Base-by-base conservation (phyloP, 1,140 invertebrate species). In the Drosophila chauvacae region DNA sequence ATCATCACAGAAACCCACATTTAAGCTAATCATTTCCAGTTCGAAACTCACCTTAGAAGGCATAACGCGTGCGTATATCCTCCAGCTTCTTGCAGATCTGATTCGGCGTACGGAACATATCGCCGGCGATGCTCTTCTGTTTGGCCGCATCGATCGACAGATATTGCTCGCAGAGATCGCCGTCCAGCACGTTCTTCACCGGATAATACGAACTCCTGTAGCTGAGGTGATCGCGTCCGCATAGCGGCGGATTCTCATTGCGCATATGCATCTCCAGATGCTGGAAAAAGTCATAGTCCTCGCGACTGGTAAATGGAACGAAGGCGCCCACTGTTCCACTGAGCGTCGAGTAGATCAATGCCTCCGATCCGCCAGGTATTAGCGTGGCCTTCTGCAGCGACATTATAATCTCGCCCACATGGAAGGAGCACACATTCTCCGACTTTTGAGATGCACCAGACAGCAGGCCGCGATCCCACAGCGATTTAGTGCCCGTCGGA, bases 251-350 rank as follows among this genome's bases (percentile, higher is more conserved):
- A 93, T 99, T 97, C 93, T 99, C 98, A 53, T 97, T 97, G 45
- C 99, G 94, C 98, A 99, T 98, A 92, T 99, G 98, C 99, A 99
- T 99, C 93, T 99, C 99, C 57, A 99, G 93, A 94, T 99, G 98
- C 93, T 99, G 98, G 93, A 99, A 99, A 91, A 99, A 99, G 91
- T 99, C 98, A 81, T 98, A 98, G 93, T 99, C 98, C 94, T 99
- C 99, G 88, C 98, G 96, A 33, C 98, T 99, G 0, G 98, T 98
- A 83, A 99, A 99, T 0, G 99, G 98, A 13, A 99, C 97, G 6
- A 99, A 94, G 41, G 99, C 98, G 3, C 99, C 99, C 2, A 99
- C 96, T 7, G 97, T 96, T 13, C 99, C 99, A 73, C 97, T 98
- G 1, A 99, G 90, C 0, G 99, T 99, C 0, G 98, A 97, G 87